phyloP scores from a whole-genome alignment of 2,888 invertebrate species.

The Allygus modestus region DNA sequence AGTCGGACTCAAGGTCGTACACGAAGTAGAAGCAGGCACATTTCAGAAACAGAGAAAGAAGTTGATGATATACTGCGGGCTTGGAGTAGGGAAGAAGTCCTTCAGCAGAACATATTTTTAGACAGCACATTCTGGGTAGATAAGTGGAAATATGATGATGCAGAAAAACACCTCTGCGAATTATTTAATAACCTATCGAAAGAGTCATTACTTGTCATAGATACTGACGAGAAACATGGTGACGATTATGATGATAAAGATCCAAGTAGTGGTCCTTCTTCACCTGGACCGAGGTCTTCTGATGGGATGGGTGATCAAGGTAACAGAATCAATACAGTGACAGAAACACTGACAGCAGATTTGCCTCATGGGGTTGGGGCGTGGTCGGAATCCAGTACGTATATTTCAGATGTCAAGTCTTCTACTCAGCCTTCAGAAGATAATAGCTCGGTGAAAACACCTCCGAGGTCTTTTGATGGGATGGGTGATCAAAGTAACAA shows the following conservation, averaged over 20 bases:
- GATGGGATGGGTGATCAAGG: slow-evolving; percentile 56
- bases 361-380: slow-evolving; percentile 89
- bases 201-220: not conserved
- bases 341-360: slow-evolving; percentile 79
- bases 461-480: not conserved
- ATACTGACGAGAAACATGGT: slow-evolving; percentile 13
- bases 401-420: slow-evolving; percentile 74
- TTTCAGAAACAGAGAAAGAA: slow-evolving; percentile 57
- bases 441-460: not conserved
- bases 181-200: not conserved
- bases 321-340: not conserved
- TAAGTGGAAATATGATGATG: slow-evolving; percentile 67
- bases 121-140: slow-evolving; percentile 66
- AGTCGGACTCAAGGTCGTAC: slow-evolving; percentile 27
- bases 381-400: slow-evolving; percentile 90
- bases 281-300: slow-evolving; percentile 64
- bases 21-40: slow-evolving; percentile 41
- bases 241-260: slow-evolving; percentile 66
- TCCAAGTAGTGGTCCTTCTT: slow-evolving; percentile 63
- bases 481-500: not conserved
- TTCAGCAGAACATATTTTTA: slow-evolving; percentile 48
- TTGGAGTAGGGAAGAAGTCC: slow-evolving; percentile 54
- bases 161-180: slow-evolving; percentile 61
- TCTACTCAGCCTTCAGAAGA: slow-evolving; percentile 3
- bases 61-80: slow-evolving; percentile 56